Evolutionary conservation across 2,888 invertebrate species (phyloP).

Genomic region (Eupsilia transversa): DNA sequence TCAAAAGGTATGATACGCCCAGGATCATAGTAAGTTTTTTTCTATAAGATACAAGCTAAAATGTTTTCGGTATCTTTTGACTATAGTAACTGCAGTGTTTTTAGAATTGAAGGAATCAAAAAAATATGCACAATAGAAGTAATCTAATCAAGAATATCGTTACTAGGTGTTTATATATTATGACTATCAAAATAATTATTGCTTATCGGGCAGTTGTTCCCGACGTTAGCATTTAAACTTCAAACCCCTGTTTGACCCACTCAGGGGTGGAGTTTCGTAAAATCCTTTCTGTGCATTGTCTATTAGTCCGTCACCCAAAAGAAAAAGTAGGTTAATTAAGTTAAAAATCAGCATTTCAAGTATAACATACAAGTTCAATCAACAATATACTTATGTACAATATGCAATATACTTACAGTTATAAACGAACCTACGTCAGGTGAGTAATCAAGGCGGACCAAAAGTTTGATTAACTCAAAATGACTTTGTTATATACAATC

Average conservation of each 20-base stretch:
- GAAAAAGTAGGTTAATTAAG: neutral
- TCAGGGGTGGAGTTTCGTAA: conserved; percentile 1
- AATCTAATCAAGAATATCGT: neutral
- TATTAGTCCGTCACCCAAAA: neutral
- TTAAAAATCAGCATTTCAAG: neutral
- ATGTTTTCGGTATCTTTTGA: neutral
- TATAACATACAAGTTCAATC: neutral
- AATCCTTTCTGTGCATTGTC: conserved; percentile 2
- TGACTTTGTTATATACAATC: conserved; percentile 23
- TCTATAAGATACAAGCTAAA: neutral
- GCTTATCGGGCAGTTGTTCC: neutral
- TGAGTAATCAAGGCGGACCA: neutral
- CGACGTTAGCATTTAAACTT: neutral
- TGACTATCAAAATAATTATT: neutral
- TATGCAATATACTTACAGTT: too few species aligned
- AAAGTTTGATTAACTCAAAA: conserved; percentile 34
- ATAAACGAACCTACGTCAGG: neutral
- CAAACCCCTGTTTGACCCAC: conserved; percentile 12
- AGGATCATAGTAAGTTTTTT: neutral
- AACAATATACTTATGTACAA: neutral
- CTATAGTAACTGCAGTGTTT: neutral
- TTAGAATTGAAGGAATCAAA: neutral
- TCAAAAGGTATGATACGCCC: too few species aligned
- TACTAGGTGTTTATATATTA: neutral
- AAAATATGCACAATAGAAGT: neutral